Conservation (phyloP, 2,113 vertebrate species). For the Pseudorhombus dupliciocellatus region DNA sequence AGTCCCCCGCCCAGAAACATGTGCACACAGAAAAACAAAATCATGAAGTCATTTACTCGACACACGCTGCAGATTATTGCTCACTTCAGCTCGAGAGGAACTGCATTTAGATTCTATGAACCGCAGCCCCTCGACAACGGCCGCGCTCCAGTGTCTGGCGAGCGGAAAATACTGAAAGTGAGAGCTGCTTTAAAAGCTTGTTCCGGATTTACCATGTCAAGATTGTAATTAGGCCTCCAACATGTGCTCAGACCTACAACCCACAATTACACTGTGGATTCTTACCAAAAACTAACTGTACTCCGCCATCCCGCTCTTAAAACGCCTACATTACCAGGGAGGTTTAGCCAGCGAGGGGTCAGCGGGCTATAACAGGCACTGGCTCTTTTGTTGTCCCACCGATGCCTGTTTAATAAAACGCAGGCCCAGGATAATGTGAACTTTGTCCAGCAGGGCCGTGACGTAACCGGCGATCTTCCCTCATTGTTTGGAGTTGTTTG, state of each 20-base stretch:
- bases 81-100: conserved; percentile 43
- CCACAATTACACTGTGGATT: conserved; percentile 72
- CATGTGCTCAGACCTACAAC: conserved; percentile 74
- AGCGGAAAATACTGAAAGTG: conserved; percentile 54
- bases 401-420: conserved; percentile 40
- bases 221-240: conserved; percentile 79
- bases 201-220: conserved; percentile 69
- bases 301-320: conserved; percentile 25
- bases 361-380: conserved; percentile 12
- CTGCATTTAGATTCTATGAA: conserved; percentile 61
- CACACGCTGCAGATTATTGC: conserved; percentile 24
- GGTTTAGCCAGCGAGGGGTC: conserved; percentile 32
- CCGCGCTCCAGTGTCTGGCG: conserved; percentile 46
- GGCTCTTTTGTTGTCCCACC: conserved; percentile 17
- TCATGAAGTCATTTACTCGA: neutral
- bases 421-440: conserved; percentile 37
- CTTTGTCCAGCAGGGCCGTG: conserved; percentile 16
- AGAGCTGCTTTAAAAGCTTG: conserved; percentile 63
- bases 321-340: conserved; percentile 13
- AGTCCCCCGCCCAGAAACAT: neutral
- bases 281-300: conserved; percentile 69
- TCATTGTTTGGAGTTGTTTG: conserved; percentile 43
- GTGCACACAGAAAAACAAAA: conserved; percentile 12
- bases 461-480: conserved; percentile 36
- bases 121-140: conserved; percentile 52